phyloP scores from a whole-genome alignment of 2,888 invertebrate species.

The Ormyrus rosae region DNA sequence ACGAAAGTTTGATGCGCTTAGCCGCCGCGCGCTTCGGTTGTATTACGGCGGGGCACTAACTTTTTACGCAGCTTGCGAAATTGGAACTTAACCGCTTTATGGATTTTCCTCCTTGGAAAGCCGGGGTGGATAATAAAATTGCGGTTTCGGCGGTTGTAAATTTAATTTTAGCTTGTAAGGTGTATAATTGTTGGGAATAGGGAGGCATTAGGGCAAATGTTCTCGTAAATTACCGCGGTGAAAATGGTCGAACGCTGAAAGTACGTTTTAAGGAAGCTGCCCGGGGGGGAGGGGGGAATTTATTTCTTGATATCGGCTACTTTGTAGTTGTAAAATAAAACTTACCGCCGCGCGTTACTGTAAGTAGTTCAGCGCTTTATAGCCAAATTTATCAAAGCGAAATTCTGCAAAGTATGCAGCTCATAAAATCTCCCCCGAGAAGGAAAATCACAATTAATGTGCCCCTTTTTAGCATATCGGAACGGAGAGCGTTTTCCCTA shows the following conservation, averaged over 20 bases:
- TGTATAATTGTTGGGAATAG: too few relatives aligned
- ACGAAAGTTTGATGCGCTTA: constrained; percentile 5
- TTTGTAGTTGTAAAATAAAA: neutral
- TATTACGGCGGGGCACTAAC: neutral
- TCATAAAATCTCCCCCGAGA: too few relatives aligned
- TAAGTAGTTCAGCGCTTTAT: constrained; percentile 4
- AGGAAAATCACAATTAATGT: too few relatives aligned
- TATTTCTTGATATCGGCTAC: neutral
- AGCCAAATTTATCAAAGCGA: constrained; percentile 6
- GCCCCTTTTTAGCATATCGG: too few relatives aligned
- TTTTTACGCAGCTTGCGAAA: constrained; percentile 2
- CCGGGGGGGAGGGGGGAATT: neutral
- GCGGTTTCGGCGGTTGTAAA: neutral
- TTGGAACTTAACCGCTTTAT: neutral
- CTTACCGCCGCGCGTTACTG: neutral
- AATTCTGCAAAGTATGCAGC: neutral
- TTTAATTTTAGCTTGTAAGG: too few relatives aligned
- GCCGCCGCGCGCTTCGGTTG: neutral
- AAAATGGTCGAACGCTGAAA: too few relatives aligned
- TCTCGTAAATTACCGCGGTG: too few relatives aligned
- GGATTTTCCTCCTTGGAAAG: neutral
- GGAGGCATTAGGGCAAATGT: too few relatives aligned
- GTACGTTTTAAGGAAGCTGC: too few relatives aligned
- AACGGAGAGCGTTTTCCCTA: too few relatives aligned
- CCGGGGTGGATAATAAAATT: neutral